phyloP scores from a whole-genome alignment of 2,888 invertebrate genomes.

The Orthosia gothica region DNA sequence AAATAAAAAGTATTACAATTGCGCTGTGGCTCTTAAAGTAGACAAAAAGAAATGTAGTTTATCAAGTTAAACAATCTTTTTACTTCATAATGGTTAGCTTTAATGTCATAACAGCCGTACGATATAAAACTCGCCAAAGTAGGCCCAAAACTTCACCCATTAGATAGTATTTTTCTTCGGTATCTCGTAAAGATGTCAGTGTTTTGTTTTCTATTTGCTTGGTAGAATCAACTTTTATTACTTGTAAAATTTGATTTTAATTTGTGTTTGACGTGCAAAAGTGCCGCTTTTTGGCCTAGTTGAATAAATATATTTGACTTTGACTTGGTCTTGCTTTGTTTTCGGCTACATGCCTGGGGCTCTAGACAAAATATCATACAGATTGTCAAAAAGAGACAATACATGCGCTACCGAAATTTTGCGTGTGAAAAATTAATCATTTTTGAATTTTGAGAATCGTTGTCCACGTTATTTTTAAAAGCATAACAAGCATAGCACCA shows the following conservation, averaged over 20 bases:
- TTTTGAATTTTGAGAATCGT: no score
- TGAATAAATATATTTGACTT: no score
- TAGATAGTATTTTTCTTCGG: background rate
- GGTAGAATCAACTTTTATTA: no score
- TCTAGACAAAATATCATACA: no score
- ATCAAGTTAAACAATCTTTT: slow-evolving; percentile 11
- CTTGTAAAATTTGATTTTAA: no score
- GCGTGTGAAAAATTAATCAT: no score
- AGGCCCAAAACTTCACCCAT: slow-evolving; percentile 38
- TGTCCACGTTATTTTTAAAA: no score
- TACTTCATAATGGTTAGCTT: slow-evolving; percentile 39
- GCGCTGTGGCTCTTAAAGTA: background rate
- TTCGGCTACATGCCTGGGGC: background rate
- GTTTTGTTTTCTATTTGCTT: slow-evolving; percentile 16
- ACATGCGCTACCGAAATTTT: no score
- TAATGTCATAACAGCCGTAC: background rate
- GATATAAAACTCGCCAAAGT: slow-evolving; percentile 13
- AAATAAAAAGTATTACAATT: background rate
- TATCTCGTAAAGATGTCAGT: background rate
- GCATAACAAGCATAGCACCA: no score
- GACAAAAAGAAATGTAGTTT: slow-evolving; percentile 46
- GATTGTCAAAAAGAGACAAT: no score
- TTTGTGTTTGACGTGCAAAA: no score
- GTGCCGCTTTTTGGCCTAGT: no score
- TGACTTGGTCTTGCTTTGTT: slow-evolving; percentile 8